Evolutionary conservation across 2,888 invertebrate species (phyloP).

Genomic region (Agrotis puta): DNA sequence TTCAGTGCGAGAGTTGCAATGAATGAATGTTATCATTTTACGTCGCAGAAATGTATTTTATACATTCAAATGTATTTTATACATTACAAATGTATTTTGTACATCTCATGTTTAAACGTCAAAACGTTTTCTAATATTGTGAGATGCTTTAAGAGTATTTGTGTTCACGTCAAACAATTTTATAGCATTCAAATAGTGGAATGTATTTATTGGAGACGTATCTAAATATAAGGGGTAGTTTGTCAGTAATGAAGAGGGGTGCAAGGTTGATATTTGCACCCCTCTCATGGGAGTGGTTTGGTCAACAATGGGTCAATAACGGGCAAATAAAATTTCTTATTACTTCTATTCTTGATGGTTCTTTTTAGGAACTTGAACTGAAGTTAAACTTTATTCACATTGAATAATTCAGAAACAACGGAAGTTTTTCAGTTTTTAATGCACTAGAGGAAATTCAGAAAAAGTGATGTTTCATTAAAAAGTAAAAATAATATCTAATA

Average conservation of each 20-base stretch:
- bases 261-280: neutral
- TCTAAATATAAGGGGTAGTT: constrained; percentile 13
- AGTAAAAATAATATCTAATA: too few relatives aligned
- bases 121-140: constrained; percentile 16
- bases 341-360: neutral
- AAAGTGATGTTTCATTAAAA: too few relatives aligned
- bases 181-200: constrained; percentile 7
- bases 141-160: constrained; percentile 12
- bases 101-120: constrained; percentile 15
- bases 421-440: too few relatives aligned
- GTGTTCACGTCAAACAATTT: neutral
- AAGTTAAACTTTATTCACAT: constrained; percentile 2
- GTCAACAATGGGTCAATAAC: constrained; percentile 25
- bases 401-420: neutral
- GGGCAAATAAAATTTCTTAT: constrained; percentile 3
- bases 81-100: constrained; percentile 28
- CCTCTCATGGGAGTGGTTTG: constrained; percentile 9
- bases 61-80: constrained; percentile 8
- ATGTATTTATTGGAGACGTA: neutral
- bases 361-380: neutral
- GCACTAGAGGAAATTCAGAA: too few relatives aligned
- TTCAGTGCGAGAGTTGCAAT: constrained; percentile 15
- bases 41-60: constrained; percentile 24
- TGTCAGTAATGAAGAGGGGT: constrained; percentile 38
- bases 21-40: constrained; percentile 42